These are phyloP conservation scores for Emydura subglobosa DNA, from an alignment of 2,113 vertebrate species.

Conservation along the genomic window DNA sequence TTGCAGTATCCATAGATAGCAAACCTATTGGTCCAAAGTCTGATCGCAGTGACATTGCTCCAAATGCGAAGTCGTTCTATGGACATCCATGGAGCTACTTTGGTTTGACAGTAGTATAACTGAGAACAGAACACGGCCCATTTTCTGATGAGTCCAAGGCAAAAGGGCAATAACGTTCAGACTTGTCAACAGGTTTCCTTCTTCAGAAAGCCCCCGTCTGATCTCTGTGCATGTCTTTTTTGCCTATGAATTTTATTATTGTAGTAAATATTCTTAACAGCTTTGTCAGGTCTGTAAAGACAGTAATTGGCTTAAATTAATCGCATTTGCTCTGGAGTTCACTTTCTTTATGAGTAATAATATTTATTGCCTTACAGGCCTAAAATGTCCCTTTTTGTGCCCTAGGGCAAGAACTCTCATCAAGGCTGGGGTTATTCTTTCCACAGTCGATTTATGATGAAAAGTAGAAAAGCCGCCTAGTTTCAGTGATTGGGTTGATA, in stretches of 20 bases:
- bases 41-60: neutral
- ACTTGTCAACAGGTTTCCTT: neutral
- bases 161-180: neutral
- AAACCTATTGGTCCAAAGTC: neutral
- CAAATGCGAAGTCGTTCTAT: neutral
- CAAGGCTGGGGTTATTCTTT: neutral
- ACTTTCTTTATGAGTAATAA: neutral
- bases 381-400: neutral
- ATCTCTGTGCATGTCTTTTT: neutral
- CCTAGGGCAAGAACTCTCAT: neutral
- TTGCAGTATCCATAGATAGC: too few species aligned
- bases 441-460: neutral
- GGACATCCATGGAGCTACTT: neutral
- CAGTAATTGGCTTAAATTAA: neutral
- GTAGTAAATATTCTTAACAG: neutral
- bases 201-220: neutral
- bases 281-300: neutral
- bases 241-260: neutral
- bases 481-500: neutral
- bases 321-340: neutral
- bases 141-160: neutral
- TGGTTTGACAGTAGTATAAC: neutral
- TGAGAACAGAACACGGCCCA: neutral
- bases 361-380: neutral
- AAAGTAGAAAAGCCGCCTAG: neutral